phyloP scores from a whole-genome alignment of 2,113 vertebrate species.

The Megaceryle torquata region DNA sequence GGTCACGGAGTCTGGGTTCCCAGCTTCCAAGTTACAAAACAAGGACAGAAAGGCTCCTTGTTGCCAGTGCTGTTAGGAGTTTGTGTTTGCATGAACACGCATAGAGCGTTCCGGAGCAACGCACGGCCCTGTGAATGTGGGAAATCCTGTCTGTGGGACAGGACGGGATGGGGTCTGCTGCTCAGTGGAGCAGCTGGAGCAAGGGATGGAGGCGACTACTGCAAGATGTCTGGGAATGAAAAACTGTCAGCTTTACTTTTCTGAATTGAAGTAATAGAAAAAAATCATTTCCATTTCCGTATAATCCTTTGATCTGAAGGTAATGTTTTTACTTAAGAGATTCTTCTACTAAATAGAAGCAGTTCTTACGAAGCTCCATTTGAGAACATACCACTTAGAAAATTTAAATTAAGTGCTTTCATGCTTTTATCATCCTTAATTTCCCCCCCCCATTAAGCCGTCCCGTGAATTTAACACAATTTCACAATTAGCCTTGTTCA shows the following conservation, averaged over 20 bases:
- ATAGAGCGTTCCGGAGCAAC: not conserved
- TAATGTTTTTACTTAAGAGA: not conserved
- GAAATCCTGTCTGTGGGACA: not conserved
- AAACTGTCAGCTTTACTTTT: not conserved
- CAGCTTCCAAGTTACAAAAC: fast-evolving
- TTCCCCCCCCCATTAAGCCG: not conserved
- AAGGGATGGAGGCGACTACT: fast-evolving
- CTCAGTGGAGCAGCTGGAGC: not conserved
- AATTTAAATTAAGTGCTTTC: not conserved
- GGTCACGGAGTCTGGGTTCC: fast-evolving
- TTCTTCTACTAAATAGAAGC: not conserved
- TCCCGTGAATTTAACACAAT: not conserved
- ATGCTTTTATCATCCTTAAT: not conserved
- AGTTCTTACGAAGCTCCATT: not conserved
- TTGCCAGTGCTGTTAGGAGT: fast-evolving
- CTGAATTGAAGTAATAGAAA: not conserved
- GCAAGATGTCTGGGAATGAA: not conserved
- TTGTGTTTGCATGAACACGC: fast-evolving
- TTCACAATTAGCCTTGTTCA: conserved; percentile 8
- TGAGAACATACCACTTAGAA: not conserved
- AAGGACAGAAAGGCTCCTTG: not conserved
- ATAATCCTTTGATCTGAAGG: not conserved
- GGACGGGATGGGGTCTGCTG: fast-evolving
- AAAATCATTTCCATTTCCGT: not conserved
- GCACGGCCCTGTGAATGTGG: fast-evolving